Base-by-base conservation (phyloP, 53 echinoderm and acorn worm species). In the Glandiceps talaboti region DNA sequence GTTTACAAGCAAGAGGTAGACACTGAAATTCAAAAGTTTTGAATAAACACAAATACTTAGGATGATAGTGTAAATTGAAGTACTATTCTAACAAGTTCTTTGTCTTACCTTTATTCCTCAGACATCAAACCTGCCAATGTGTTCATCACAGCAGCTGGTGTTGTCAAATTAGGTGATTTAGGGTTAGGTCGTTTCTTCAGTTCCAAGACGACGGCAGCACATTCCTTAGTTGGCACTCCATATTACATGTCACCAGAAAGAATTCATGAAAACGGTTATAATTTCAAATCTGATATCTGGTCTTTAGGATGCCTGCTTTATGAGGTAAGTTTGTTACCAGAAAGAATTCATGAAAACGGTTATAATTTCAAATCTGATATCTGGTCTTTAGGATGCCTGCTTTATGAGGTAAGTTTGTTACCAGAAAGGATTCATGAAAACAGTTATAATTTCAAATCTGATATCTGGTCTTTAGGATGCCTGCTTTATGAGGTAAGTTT, bases 211-310 rank as follows among this genome's bases (percentile, higher is more conserved):
- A 99, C 99, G 0, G 99, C 99, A 33, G 99, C 99, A 27, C 99
- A 99, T 77, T 99, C 99, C 33, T 73, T 99, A 73, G 99, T 99
- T 1, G 99, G 99, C 29, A 99, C 99, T 1, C 99, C 99, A 1
- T 99, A 99, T 83, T 99, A 99, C 94, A 99, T 99, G 99, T 99
- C 99, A 31, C 99, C 99, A 14, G 99, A 99, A 80, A 87, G 99
- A 33, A 99, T 99, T 74, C 99, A 99, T 26, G 93, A 99, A 82
- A 99, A 91, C 27, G 99, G 93, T 64, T 99, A 93, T 73, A 99
- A 99, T 82, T 99, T 99, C 88, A 99, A 99, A 73, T 94, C 99
- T 20, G 99, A 99, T 73, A 94, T 99, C 80, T 99, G 99, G 99
- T 99, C 99, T 1, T 86, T 99, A 29, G 99, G 93, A 31, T 99